Conservation (phyloP, 1,140 invertebrate species). For the Drosophila bifasciata region DNA sequence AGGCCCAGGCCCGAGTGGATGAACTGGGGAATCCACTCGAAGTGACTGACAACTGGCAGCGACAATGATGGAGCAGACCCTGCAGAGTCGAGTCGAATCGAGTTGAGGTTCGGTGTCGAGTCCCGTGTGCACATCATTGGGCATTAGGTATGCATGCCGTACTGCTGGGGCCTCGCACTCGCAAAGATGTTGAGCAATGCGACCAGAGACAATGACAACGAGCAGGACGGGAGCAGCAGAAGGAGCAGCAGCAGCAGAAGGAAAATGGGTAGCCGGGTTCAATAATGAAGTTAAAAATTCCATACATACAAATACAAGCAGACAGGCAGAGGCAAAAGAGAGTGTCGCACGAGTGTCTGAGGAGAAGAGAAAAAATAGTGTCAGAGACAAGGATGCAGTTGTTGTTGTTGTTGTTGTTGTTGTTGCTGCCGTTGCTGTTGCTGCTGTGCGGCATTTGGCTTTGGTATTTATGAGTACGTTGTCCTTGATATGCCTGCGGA, state of each 20-base stretch:
- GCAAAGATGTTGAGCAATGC: conserved; percentile 71
- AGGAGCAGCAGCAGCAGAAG: conserved; percentile 22
- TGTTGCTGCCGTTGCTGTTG: conserved; percentile 31
- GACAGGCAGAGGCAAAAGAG: conserved; percentile 32
- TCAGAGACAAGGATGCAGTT: conserved; percentile 53
- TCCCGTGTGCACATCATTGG: conserved; percentile 73
- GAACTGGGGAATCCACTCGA: conserved; percentile 26
- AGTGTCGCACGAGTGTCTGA: background rate
- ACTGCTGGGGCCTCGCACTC: conserved; percentile 41
- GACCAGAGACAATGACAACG: conserved; percentile 58
- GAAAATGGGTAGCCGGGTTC: conserved; percentile 61
- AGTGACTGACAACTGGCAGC: conserved; percentile 48
- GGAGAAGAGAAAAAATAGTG: background rate
- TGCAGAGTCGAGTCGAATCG: conserved; percentile 19
- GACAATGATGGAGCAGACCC: conserved; percentile 49
- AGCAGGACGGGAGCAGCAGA: conserved; percentile 40
- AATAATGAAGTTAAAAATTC: conserved; percentile 82
- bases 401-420: conserved; percentile 39
- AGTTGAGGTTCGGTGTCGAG: conserved; percentile 26
- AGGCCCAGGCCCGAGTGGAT: conserved; percentile 3
- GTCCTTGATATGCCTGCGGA: conserved; percentile 80
- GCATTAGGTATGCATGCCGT: conserved; percentile 79
- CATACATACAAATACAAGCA: conserved; percentile 78
- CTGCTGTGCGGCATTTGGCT: conserved; percentile 70
- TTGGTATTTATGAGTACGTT: conserved; percentile 83